A percentile compares a stretch with the other conserved stretches of the same genome.
These are phyloP conservation scores for Oxyura jamaicensis DNA, from an alignment of 2,113 vertebrate species.

Conservation along the genomic window DNA sequence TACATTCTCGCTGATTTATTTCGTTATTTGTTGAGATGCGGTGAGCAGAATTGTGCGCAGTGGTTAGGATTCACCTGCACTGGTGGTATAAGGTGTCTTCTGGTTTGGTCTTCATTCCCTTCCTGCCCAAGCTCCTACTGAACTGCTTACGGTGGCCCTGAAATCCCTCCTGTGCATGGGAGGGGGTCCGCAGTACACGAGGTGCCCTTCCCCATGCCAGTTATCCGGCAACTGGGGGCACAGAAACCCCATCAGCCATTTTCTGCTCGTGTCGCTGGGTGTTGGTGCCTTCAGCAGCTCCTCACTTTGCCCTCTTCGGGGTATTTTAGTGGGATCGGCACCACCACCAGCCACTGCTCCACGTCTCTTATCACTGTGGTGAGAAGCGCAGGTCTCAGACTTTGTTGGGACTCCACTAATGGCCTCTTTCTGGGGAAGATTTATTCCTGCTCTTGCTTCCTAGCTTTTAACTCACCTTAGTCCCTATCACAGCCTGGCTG, in stretches of 20 bases:
- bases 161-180: rapidly evolving
- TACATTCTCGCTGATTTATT: not conserved
- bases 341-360: not conserved
- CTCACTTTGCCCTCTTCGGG: not conserved
- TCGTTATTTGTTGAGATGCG: not conserved
- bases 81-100: not conserved
- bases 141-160: not conserved
- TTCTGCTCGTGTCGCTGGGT: not conserved
- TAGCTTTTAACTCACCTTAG: not conserved
- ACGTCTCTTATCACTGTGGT: not conserved
- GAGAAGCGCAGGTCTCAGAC: not conserved
- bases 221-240: not conserved
- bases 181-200: not conserved
- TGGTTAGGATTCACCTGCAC: not conserved
- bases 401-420: not conserved
- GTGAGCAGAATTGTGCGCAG: not conserved
- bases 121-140: not conserved
- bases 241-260: not conserved
- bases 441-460: not conserved
- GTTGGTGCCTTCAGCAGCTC: not conserved
- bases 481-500: not conserved
- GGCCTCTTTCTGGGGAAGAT: not conserved
- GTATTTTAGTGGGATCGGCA: not conserved
- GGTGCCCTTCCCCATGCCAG: not conserved
- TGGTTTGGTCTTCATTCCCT: not conserved